Base-by-base conservation (phyloP, 2,888 invertebrate genomes). In the Anoplius nigerrimus region DNA sequence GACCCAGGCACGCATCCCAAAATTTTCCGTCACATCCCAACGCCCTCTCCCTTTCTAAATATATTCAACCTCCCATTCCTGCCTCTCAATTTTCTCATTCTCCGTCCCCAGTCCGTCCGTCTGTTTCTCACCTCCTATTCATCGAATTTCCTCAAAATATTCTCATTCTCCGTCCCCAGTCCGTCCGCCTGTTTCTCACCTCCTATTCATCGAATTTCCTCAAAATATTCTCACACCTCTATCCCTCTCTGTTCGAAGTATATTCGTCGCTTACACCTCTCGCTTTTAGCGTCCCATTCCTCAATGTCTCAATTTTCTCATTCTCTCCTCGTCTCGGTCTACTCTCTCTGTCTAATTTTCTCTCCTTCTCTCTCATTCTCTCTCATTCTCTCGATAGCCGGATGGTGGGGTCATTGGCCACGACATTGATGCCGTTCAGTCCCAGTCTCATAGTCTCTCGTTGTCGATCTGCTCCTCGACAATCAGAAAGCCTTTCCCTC, bases 121-220 rank as follows among this genome's bases (percentile, higher is more conserved):
- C 5, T 13, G 4, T 11, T 60, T 66, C 45, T 55, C 63, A 61
- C 57, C 56, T 51, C 42, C 43, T 15, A 63, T 53, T 63, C 52
- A 53, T 55, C 43, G 2, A 3, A 3, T 16, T 21, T 27, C 15
- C 24, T 27, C 24, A 6, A 15, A 8, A 13, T 27, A 5, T 20
- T 51, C 52, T 51, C 52, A 8, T 6, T 11, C 52, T 15, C 13
- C 20, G 11, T 46, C 2, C 15, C 46, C 11, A 11, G 4, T 3
- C 3, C 11, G 11, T 46, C 4, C 16, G 2, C 11, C 3, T 46
- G 2, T 27, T 64, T 64, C 27, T 55, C 61, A 61, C 62, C 58
- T 56, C 42, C 45, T 15, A 61, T 53, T 64, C 54, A 54, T 56
- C 45, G 11, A 4, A 6, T 13, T 22, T 43, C 4, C 42, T 43